Conservation (phyloP, 2,888 invertebrate species). For the Zaprionus bogoriensis region DNA sequence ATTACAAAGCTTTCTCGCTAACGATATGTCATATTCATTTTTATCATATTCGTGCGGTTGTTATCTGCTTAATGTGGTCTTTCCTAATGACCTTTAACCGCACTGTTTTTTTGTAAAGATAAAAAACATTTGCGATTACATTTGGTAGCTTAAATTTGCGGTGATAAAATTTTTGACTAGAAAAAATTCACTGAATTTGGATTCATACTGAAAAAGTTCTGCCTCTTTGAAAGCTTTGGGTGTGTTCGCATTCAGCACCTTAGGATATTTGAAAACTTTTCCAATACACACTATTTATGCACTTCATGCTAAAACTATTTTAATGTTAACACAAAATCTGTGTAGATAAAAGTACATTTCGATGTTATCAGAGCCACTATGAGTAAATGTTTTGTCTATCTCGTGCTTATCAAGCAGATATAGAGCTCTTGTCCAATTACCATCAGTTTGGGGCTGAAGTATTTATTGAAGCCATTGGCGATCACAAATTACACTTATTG, state of each 20-base stretch:
- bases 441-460: not conserved
- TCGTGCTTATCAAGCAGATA: conserved; percentile 4
- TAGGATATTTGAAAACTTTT: not conserved
- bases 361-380: not conserved
- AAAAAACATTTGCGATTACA: conserved; percentile 4
- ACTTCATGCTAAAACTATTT: not conserved
- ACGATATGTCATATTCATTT: not conserved
- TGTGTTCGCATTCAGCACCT: not conserved
- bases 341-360: not conserved
- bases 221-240: not conserved
- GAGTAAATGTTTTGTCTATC: not conserved
- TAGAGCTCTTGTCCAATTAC: not conserved
- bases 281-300: not conserved
- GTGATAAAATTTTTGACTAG: too few species aligned
- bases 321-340: not conserved
- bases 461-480: not conserved
- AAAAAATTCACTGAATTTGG: not conserved
- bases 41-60: conserved; percentile 81
- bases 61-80: conserved; percentile 72
- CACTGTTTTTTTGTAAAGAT: not conserved
- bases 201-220: not conserved
- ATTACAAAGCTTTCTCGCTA: conserved; percentile 10
- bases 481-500: not conserved
- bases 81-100: conserved; percentile 14
- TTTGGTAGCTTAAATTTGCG: not conserved